A percentile compares a stretch with the other conserved stretches of the same genome.
Conservation (phyloP, 2,797 vertebrate species). For the Melanotaenia pygmaea region DNA sequence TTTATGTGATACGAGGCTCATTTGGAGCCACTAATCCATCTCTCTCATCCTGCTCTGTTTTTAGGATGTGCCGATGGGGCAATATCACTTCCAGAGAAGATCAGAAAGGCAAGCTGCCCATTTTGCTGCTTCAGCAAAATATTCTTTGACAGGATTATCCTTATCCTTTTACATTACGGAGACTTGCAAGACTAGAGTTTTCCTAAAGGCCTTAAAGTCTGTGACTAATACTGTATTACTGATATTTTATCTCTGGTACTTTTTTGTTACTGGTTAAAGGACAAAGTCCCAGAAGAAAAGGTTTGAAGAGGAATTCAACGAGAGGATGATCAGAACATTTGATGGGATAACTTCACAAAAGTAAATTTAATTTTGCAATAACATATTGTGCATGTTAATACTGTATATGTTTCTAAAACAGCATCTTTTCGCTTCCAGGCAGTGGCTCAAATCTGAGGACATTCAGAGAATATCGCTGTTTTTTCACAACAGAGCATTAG, state of each 20-base stretch:
- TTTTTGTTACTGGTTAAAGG: slow-evolving; percentile 72
- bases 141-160: slow-evolving; percentile 51
- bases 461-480: slow-evolving; percentile 95
- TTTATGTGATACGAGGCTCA: slow-evolving; percentile 11
- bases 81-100: slow-evolving; percentile 92
- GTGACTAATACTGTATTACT: slow-evolving; percentile 44
- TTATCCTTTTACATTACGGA: slow-evolving; percentile 9
- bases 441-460: slow-evolving; percentile 96
- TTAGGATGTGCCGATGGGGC: slow-evolving; percentile 93
- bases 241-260: slow-evolving; percentile 11
- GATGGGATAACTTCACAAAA: slow-evolving; percentile 96
- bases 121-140: slow-evolving; percentile 28
- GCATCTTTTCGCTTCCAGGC: slow-evolving; percentile 77
- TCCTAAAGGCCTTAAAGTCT: slow-evolving; percentile 33
- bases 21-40: slow-evolving; percentile 30
- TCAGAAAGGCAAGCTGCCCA: slow-evolving; percentile 85
- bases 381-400: not conserved
- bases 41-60: slow-evolving; percentile 36
- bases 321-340: slow-evolving; percentile 95
- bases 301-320: slow-evolving; percentile 94
- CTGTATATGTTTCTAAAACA: not conserved
- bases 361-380: slow-evolving; percentile 70
- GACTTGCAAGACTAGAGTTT: slow-evolving; percentile 24
- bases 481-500: slow-evolving; percentile 93
- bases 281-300: slow-evolving; percentile 95